Base-by-base conservation (phyloP, 2,113 vertebrate species). In the Capreolus pygargus region DNA sequence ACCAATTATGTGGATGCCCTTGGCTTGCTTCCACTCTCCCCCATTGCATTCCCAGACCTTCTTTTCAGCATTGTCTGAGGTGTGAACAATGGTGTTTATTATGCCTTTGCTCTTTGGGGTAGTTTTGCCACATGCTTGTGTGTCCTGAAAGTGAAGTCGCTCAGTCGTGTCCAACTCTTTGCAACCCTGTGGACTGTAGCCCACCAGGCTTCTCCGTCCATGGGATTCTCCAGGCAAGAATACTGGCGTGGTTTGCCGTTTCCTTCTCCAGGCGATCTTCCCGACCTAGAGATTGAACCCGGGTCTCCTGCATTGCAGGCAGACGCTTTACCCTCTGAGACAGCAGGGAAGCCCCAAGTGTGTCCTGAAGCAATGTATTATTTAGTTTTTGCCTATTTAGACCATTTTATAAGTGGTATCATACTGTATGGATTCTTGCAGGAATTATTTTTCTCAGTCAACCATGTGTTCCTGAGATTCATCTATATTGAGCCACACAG, bases 401-500 rank as follows among this genome's bases (percentile, higher is more conserved):
- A 54, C 15, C 28, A n/a, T 60, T 60, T 89, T 50, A 4, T 79
- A 76, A 57, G 64, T 47, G 28, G 25, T 58, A 14, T 76, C 14
- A 2, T 79, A 7, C 28, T 79, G 14, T 57, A 52, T 36, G 25
- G 39, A 64, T 92, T 93, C 50, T 57, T 78, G 9, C 23, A 11
- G 39, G 57, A 70, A 43, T 78, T 86, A 47, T 60, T 94, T 79
- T 94, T 96, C 50, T 91, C 67, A 45, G 27, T 78, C 45, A 60
- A 30, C 25, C 17, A 25, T 61, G 86, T 55, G 21, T 91, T 54
- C 45, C 82, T 67, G 58, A 76, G 47, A 83, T 54, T 90, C 25
- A 39, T 36, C 64, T 14, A 2, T 28, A 12, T 3, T 60, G 58
- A 67, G 17, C 43, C 30, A 50, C 5, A 10, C 21, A 60, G 15